phyloP scores from a whole-genome alignment of 2,797 vertebrate species.

The Varecia variegata region DNA sequence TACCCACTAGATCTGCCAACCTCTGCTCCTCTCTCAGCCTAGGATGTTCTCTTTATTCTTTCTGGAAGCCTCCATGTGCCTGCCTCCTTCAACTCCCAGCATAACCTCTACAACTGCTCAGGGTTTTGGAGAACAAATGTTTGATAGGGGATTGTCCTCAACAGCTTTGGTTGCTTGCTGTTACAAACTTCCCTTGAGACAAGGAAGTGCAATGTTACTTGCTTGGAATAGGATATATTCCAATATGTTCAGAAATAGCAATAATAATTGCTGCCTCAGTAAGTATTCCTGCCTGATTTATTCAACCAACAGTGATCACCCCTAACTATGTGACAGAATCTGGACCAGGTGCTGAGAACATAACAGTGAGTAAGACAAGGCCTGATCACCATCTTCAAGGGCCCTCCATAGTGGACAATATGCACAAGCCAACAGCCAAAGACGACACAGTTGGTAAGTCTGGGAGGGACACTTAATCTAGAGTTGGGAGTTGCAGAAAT shows the following conservation, averaged over 20 bases:
- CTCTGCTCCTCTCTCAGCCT: not conserved
- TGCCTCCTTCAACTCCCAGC: not conserved
- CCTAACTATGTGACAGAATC: not conserved
- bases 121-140: not conserved
- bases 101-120: not conserved
- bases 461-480: not conserved
- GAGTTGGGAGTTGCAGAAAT: not conserved
- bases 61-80: not conserved
- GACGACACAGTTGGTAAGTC: not conserved
- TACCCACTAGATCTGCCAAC: not conserved
- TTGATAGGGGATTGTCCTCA: not conserved
- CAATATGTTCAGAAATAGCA: not conserved
- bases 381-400: not conserved
- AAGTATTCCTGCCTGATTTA: not conserved
- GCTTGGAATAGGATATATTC: not conserved
- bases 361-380: not conserved
- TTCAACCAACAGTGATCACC: not conserved
- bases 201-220: not conserved
- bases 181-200: not conserved
- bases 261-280: not conserved
- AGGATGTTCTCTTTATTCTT: not conserved
- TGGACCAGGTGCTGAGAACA: not conserved
- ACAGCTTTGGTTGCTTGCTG: not conserved
- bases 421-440: not conserved
- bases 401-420: not conserved